Conservation (phyloP, 2,888 invertebrate species). For the Apamea sordens region DNA sequence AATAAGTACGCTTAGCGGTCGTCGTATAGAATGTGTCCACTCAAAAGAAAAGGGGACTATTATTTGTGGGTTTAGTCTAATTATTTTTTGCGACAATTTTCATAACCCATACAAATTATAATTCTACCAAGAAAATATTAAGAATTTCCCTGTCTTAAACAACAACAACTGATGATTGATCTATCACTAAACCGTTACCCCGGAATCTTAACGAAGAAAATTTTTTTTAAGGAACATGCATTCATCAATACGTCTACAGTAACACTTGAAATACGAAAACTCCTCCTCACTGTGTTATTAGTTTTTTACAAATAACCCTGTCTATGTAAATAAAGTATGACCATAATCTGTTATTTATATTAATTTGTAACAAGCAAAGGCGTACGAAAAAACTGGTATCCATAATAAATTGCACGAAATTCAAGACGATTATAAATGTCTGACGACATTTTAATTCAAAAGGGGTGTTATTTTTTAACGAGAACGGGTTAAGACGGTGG, state of each 20-base stretch:
- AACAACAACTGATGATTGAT: too few species aligned
- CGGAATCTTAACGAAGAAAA: neutral
- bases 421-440: conserved; percentile 61
- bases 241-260: neutral
- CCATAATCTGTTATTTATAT: neutral
- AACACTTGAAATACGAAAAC: neutral
- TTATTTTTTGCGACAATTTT: too few species aligned
- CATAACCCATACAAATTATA: too few species aligned
- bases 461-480: conserved; percentile 68
- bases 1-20: too few species aligned
- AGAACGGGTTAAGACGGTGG: conserved; percentile 65
- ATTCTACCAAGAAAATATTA: too few species aligned
- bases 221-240: neutral
- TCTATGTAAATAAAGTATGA: neutral
- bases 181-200: neutral
- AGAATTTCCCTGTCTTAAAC: too few species aligned
- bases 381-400: conserved; percentile 41
- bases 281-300: too few species aligned
- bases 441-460: conserved; percentile 64
- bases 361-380: conserved; percentile 35
- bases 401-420: conserved; percentile 58
- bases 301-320: too few species aligned
- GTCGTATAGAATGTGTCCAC: neutral
- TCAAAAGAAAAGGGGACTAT: too few species aligned
- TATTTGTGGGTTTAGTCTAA: neutral